Conservation (phyloP, 92 coral and sea anemone genomes). For the Zoanthus solanderi region DNA sequence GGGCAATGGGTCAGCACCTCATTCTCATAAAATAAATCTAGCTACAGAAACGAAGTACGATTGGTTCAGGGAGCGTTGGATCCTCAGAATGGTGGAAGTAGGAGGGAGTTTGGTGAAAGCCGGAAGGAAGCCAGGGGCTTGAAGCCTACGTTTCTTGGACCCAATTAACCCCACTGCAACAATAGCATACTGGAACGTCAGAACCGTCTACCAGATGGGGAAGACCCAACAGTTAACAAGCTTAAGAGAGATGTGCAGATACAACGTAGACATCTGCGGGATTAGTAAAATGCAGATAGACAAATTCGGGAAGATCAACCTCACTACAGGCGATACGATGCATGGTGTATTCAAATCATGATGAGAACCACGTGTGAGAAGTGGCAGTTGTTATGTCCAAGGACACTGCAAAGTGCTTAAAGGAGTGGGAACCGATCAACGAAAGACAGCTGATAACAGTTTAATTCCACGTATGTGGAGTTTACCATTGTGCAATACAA, state of each 20-base stretch:
- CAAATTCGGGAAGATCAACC: not conserved
- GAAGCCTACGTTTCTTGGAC: not conserved
- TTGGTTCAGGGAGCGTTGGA: too few relatives aligned
- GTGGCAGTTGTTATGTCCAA: conserved; percentile 6
- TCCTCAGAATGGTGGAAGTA: not conserved
- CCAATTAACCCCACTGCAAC: not conserved
- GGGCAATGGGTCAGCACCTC: too few relatives aligned
- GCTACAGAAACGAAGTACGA: too few relatives aligned
- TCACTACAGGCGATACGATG: not conserved
- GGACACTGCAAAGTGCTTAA: not conserved
- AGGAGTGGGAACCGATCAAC: not conserved
- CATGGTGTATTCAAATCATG: not conserved
- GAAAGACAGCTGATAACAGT: not conserved
- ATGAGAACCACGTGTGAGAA: not conserved
- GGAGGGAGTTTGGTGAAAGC: not conserved
- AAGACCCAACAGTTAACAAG: not conserved
- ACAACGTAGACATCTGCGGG: not conserved
- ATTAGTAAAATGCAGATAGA: not conserved
- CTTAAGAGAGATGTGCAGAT: not conserved
- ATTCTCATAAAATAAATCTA: too few relatives aligned
- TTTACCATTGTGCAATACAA: not conserved
- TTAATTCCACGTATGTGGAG: not conserved
- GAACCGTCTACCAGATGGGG: not conserved
- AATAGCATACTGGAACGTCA: too few relatives aligned
- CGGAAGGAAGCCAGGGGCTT: not conserved